These are phyloP conservation scores for Virgularia gustaviana DNA, from an alignment of 92 coral and sea anemone genomes.

Conservation along the genomic window DNA sequence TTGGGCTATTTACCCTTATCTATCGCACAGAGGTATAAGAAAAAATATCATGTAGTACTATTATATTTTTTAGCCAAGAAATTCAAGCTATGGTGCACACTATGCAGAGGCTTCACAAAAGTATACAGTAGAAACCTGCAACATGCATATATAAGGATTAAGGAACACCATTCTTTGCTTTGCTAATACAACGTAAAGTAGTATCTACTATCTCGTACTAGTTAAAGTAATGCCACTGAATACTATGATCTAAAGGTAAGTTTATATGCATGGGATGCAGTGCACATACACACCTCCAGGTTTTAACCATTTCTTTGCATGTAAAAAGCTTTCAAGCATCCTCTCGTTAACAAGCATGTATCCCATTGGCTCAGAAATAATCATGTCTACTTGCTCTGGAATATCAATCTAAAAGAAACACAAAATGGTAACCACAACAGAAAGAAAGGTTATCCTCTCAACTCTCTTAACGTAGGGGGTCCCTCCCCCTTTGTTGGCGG, in stretches of 20 bases:
- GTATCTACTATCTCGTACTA: no score
- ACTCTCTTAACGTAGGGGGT: no score
- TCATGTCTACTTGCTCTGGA: slow-evolving; percentile 87
- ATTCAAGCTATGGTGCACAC: no score
- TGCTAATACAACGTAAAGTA: background rate
- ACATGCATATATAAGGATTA: background rate
- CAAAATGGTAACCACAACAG: background rate
- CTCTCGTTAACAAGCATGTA: slow-evolving; percentile 96
- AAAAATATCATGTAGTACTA: no score
- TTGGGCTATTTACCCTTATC: no score
- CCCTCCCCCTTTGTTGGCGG: no score
- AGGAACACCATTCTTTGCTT: background rate
- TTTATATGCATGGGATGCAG: no score
- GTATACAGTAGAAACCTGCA: no score
- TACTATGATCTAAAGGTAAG: no score
- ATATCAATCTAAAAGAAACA: slow-evolving; percentile 66
- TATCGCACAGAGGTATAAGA: no score
- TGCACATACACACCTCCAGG: slow-evolving; percentile 97
- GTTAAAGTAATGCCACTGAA: background rate
- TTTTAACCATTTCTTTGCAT: slow-evolving; percentile 98
- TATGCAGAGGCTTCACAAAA: no score
- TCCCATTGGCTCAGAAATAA: slow-evolving; percentile 99
- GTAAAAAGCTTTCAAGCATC: slow-evolving; percentile 93
- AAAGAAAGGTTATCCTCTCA: background rate
- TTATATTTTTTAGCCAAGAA: no score